phyloP scores from a whole-genome alignment of 2,113 vertebrate species.

The Forbesichthys papilliferus region DNA sequence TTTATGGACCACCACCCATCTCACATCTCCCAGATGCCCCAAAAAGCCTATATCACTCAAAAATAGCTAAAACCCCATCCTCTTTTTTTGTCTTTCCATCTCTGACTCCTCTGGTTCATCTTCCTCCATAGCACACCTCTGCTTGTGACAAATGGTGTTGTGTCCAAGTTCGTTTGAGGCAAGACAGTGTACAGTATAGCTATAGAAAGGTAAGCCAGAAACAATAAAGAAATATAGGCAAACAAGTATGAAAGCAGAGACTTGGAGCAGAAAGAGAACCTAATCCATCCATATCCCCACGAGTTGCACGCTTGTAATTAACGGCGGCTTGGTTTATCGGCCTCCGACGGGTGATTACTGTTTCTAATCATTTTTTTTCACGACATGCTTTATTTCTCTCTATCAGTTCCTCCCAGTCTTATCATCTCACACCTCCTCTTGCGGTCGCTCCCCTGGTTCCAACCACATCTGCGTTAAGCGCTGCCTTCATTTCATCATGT shows the following conservation, averaged over 20 bases:
- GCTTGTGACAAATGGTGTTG: conserved; percentile 17
- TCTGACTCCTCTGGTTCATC: conserved; percentile 43
- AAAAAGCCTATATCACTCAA: conserved; percentile 64
- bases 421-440: conserved; percentile 50
- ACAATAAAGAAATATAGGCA: conserved; percentile 34
- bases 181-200: conserved; percentile 16
- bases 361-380: conserved; percentile 87
- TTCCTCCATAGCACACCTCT: background rate
- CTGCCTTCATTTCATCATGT: conserved; percentile 54
- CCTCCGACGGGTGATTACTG: conserved; percentile 85
- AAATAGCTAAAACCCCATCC: conserved; percentile 48
- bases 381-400: conserved; percentile 61
- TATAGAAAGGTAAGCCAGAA: conserved; percentile 17
- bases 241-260: conserved; percentile 31
- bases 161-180: conserved; percentile 36
- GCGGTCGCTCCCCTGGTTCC: conserved; percentile 25
- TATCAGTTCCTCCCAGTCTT: conserved; percentile 72
- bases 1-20: conserved; percentile 79
- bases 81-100: conserved; percentile 54
- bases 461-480: conserved; percentile 42
- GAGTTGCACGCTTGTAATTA: conserved; percentile 85
- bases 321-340: conserved; percentile 84
- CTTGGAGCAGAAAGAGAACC: conserved; percentile 37
- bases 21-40: conserved; percentile 70
- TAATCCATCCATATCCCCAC: conserved; percentile 72